These are phyloP conservation scores for Holothuria glaberrima DNA, from an alignment of 35 echinoderm and acorn worm species.

Conservation along the genomic window DNA sequence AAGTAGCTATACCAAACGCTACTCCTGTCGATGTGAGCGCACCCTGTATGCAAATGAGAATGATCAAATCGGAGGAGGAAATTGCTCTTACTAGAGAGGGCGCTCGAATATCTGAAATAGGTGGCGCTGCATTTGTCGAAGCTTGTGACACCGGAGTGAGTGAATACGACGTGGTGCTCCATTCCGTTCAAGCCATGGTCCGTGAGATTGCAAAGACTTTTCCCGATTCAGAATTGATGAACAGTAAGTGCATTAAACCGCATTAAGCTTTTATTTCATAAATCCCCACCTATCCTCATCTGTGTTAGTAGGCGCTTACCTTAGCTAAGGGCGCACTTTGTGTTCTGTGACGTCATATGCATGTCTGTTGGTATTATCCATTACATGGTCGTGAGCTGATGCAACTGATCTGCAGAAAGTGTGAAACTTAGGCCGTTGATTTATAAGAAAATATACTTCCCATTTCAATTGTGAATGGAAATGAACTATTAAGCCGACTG, in stretches of 20 bases:
- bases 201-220: constrained; percentile 79
- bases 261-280: too few relatives aligned
- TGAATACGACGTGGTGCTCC: constrained; percentile 79
- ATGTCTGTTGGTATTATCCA: too few relatives aligned
- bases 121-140: constrained; percentile 72
- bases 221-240: constrained; percentile 73
- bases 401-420: too few relatives aligned
- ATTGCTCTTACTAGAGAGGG: constrained; percentile 82
- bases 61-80: constrained; percentile 90
- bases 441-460: too few relatives aligned
- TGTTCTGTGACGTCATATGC: too few relatives aligned
- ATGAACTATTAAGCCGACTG: too few relatives aligned
- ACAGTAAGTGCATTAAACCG: constrained; percentile 65
- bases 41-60: constrained; percentile 77
- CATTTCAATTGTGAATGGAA: too few relatives aligned
- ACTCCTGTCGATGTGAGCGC: constrained; percentile 69
- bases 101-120: constrained; percentile 74
- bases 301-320: too few relatives aligned
- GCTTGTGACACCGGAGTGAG: constrained; percentile 75
- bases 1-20: constrained; percentile 55
- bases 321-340: too few relatives aligned
- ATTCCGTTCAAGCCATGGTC: constrained; percentile 72
- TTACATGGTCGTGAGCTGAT: too few relatives aligned
- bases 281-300: too few relatives aligned
- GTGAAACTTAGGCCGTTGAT: too few relatives aligned